Base-by-base conservation (phyloP, 2,113 vertebrate species). In the Lucifuga dentata region DNA sequence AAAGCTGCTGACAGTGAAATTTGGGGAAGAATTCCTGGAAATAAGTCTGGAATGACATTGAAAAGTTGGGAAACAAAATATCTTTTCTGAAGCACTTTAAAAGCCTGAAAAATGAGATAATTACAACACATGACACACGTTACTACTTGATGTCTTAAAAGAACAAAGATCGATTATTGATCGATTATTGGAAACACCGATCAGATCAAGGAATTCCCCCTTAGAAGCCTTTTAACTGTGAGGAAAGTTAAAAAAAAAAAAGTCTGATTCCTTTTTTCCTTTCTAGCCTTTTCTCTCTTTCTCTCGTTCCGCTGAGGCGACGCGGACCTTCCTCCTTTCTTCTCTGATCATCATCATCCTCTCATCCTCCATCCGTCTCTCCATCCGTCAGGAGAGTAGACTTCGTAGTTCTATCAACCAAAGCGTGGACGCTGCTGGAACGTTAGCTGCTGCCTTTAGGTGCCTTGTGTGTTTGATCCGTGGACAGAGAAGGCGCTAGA, bases 361-460 rank as follows among this genome's bases (percentile, higher is more conserved):
- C 36, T 33, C 69, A 33, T 44, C 44, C 24, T 44, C 53, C 59
- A 24, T 52, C 41, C 21, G 17, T 43, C 71, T 58, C 49, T 29
- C 48, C 63, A 36, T 40, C 53, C 45, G 13, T 19, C 5, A 9
- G 40, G 57, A 52, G 41, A 74, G n/a, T 55, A 3, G 61, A 75
- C 24, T 51, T 50, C 58, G 3, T 32, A 57, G 23, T 38, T 58
- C n/a, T 53, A 32, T 52, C 52, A 84, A 87, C 83, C 71, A 77
- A 85, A 78, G 73, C 76, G 69, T 75, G 67, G 63, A 57, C 57
- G 81, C 81, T 72, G 76, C 71, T 85, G 56, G 56, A 67, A 44
- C 69, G 45, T 64, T 89, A 91, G 81, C 86, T 90, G 83, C 77
- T 90, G 80, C 72, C 62, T 75, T 86, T 86, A 88, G 90, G 83